Evolutionary conservation across 2,888 invertebrate genomes (phyloP).

Genomic region (Ryuthela nishihirai): DNA sequence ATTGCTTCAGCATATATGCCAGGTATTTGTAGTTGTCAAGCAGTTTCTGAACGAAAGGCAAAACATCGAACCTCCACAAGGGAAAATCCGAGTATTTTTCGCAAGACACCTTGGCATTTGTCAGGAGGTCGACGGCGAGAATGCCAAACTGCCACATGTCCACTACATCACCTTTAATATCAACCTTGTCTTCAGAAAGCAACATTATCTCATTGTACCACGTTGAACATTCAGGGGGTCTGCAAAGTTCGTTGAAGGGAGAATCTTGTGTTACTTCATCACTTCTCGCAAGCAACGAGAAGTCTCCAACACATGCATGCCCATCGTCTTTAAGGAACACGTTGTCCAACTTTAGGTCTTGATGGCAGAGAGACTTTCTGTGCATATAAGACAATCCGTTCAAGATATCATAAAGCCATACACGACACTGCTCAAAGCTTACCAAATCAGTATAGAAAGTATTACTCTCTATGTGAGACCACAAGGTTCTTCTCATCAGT

Average conservation of each 20-base stretch:
- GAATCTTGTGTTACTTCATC: conserved; percentile 5
- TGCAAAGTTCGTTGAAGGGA: conserved; percentile 13
- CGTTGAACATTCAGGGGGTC: conserved; percentile 10
- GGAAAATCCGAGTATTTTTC: not conserved
- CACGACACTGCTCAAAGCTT: conserved; percentile 15
- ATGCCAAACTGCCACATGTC: conserved; percentile 26
- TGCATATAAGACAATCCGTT: conserved; percentile 11
- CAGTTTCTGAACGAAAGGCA: conserved; percentile 14
- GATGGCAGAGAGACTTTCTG: conserved; percentile 5
- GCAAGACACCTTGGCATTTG: conserved; percentile 1
- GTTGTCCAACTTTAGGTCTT: conserved; percentile 18
- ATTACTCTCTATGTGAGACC: not conserved
- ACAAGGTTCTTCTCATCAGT: conserved; percentile 11
- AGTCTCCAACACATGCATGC: conserved; percentile 12
- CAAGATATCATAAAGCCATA: conserved; percentile 11
- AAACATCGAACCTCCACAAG: conserved; percentile 15
- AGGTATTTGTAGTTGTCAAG: conserved; percentile 7
- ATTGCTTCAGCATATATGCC: conserved; percentile 5
- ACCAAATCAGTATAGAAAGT: conserved; percentile 8
- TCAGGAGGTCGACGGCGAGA: conserved; percentile 9
- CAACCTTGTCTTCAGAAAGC: not conserved
- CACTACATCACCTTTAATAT: conserved; percentile 6
- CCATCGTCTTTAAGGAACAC: conserved; percentile 19
- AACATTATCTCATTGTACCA: conserved; percentile 8
- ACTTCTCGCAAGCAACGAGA: conserved; percentile 1